Percentiles rank a stretch among this genome's conserved stretches.
Conservation (phyloP, 2,113 vertebrate genomes). For the Apus apus region DNA sequence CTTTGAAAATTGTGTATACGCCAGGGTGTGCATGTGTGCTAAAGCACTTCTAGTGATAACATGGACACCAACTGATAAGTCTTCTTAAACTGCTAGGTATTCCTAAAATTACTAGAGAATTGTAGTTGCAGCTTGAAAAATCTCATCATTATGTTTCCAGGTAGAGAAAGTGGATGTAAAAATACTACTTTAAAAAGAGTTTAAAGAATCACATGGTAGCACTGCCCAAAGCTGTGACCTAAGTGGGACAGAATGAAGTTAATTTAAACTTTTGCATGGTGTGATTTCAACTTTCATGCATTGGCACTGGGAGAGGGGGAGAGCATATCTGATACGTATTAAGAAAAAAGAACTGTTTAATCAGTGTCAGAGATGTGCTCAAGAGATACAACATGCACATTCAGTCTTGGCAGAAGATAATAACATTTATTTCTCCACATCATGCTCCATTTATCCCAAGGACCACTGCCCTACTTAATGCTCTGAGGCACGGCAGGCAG, state of each 20-base stretch:
- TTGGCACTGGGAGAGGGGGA: background rate
- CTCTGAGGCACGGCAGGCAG: constrained; percentile 1
- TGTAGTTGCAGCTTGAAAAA: background rate
- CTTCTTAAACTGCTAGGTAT: background rate
- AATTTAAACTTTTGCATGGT: background rate
- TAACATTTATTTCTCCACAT: background rate
- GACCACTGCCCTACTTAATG: constrained; percentile 28
- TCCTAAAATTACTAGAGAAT: background rate
- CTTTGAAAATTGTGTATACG: background rate
- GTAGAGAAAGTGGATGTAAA: background rate
- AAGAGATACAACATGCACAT: background rate
- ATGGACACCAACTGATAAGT: background rate
- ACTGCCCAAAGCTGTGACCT: background rate
- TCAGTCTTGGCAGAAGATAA: background rate
- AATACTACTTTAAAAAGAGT: background rate
- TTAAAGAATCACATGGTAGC: background rate
- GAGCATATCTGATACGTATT: background rate
- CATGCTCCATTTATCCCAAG: constrained; percentile 32
- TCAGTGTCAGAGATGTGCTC: background rate
- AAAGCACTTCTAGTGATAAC: background rate
- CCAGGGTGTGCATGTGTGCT: background rate
- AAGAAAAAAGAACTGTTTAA: background rate
- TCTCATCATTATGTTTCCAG: background rate
- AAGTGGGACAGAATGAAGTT: background rate
- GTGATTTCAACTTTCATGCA: background rate